Percentiles rank a stretch among this genome's conserved stretches.
Evolutionary conservation across 2,797 vertebrate species (phyloP).

Genomic region (Labroides dimidiatus): DNA sequence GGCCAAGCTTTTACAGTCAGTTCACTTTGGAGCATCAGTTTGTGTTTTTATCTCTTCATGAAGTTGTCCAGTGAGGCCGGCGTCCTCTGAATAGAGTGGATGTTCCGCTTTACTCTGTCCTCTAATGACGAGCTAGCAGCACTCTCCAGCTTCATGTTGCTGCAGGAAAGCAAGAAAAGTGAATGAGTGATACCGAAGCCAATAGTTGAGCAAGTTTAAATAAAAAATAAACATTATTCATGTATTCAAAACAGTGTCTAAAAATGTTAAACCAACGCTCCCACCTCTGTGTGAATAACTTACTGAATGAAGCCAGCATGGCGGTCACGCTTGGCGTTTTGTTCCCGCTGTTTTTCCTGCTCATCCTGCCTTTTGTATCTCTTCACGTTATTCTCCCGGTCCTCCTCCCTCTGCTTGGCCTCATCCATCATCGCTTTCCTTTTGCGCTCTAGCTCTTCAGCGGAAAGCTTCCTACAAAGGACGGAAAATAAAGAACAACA

Average conservation of each 20-base stretch:
- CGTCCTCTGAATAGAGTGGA: slow-evolving; percentile 95
- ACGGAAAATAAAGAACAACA: slow-evolving; percentile 2
- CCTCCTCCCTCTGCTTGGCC: slow-evolving; percentile 90
- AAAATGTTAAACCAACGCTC: not conserved
- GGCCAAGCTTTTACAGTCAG: not conserved
- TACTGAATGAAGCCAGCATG: slow-evolving; percentile 93
- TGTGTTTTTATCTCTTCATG: slow-evolving; percentile 87
- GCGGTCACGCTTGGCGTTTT: slow-evolving; percentile 68
- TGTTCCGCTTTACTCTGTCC: slow-evolving; percentile 94
- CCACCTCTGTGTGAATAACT: slow-evolving; percentile 66
- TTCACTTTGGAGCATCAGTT: not conserved
- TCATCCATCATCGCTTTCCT: slow-evolving; percentile 93
- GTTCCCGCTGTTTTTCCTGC: slow-evolving; percentile 82
- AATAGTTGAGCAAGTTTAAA: not conserved
- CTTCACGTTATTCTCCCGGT: slow-evolving; percentile 87
- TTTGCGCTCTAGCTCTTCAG: slow-evolving; percentile 89
- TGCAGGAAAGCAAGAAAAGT: slow-evolving; percentile 63
- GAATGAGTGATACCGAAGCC: slow-evolving; percentile 11
- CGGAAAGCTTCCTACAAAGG: slow-evolving; percentile 85
- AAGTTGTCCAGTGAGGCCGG: slow-evolving; percentile 92
- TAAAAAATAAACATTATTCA: not conserved
- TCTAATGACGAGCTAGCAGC: slow-evolving; percentile 91
- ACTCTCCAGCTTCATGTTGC: slow-evolving; percentile 93
- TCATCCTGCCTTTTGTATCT: slow-evolving; percentile 90
- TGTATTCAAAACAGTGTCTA: not conserved